Evolutionary conservation across 2,797 vertebrate genomes (phyloP).

Genomic region (Morus bassanus): DNA sequence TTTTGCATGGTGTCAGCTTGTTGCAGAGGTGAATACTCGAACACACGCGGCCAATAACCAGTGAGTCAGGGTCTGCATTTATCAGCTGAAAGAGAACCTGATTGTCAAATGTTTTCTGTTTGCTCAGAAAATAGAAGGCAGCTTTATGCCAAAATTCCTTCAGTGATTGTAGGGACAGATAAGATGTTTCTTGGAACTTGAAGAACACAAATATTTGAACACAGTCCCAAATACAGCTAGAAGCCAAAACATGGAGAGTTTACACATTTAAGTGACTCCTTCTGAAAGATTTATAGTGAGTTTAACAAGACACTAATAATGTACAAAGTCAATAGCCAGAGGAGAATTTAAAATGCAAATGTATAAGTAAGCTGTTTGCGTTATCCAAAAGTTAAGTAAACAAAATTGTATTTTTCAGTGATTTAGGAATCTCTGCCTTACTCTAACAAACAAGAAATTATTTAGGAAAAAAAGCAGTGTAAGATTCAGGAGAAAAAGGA

Average conservation of each 20-base stretch:
- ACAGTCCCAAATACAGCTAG: neutral
- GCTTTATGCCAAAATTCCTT: neutral
- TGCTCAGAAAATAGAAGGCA: neutral
- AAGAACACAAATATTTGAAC: constrained; percentile 23
- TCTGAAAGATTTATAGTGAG: constrained; percentile 2
- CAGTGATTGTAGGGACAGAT: constrained; percentile 23
- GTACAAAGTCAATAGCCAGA: neutral
- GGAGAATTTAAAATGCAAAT: neutral
- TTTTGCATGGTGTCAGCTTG: neutral
- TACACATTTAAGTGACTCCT: neutral
- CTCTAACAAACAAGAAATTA: neutral
- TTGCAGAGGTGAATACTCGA: neutral
- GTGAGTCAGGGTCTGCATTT: neutral
- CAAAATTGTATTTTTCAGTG: neutral
- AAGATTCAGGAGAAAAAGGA: neutral
- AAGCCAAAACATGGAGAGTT: neutral
- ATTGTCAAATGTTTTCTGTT: neutral
- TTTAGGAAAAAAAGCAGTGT: neutral
- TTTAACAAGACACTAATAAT: neutral
- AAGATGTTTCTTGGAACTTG: constrained; percentile 48
- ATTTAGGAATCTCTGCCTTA: neutral
- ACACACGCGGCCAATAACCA: neutral
- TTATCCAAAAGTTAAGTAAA: neutral
- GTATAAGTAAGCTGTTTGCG: neutral
- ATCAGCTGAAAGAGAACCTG: neutral